phyloP scores from a whole-genome alignment of 2,797 vertebrate genomes.

The Lacerta agilis region DNA sequence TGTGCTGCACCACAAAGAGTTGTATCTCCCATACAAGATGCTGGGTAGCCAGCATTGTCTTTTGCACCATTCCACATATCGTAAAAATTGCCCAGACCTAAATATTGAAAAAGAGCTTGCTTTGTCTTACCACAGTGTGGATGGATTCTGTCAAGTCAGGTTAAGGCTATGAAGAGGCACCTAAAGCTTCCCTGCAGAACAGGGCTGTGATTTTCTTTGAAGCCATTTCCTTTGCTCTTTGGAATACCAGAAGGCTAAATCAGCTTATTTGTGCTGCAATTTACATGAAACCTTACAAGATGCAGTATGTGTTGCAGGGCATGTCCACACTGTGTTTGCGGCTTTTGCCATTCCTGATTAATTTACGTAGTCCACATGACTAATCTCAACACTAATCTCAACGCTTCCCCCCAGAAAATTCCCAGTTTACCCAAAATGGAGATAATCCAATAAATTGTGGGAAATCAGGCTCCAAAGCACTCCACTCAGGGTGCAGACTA shows the following conservation, averaged over 20 bases:
- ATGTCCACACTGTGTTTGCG: too few species aligned
- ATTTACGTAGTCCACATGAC: too few species aligned
- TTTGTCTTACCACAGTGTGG: neutral
- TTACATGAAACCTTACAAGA: neutral
- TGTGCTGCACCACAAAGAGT: neutral
- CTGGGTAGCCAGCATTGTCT: neutral
- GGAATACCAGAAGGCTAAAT: neutral
- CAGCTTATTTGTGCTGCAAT: neutral
- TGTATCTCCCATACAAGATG: slow-evolving; percentile 15
- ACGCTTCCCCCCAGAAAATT: too few species aligned
- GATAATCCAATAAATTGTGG: too few species aligned
- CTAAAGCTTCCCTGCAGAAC: neutral
- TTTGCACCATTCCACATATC: slow-evolving; percentile 8
- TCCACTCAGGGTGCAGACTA: too few species aligned
- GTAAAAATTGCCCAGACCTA: neutral
- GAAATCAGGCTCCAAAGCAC: too few species aligned
- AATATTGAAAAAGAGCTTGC: neutral
- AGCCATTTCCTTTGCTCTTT: neutral
- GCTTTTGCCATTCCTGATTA: too few species aligned
- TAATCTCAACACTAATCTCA: too few species aligned
- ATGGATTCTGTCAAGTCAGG: neutral
- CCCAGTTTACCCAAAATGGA: too few species aligned
- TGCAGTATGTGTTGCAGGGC: neutral
- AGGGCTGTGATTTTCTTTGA: neutral
- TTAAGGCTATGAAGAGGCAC: neutral